These are phyloP conservation scores for Clarias platycephalus DNA, from an alignment of 2,797 vertebrate species.

Conservation along the genomic window DNA sequence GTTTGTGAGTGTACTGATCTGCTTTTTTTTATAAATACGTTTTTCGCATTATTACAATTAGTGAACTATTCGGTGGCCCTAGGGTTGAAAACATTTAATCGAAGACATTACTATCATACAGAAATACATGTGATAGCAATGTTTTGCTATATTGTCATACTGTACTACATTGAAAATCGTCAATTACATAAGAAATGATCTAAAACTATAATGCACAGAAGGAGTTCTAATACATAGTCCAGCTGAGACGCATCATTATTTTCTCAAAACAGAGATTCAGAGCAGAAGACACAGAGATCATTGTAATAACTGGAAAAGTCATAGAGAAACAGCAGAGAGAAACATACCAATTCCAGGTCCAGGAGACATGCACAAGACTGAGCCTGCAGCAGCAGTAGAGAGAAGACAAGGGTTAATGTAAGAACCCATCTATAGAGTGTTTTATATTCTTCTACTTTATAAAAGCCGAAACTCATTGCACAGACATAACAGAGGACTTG, in stretches of 20 bases:
- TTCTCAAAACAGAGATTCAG: slow-evolving; percentile 14
- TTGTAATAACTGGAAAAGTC: slow-evolving; percentile 54
- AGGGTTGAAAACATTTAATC: not conserved
- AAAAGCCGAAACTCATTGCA: slow-evolving; percentile 60
- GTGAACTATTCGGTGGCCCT: not conserved
- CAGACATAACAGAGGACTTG: slow-evolving; percentile 6
- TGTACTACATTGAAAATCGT: not conserved
- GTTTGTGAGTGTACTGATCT: not conserved
- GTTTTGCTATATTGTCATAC: not conserved
- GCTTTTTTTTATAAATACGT: not conserved
- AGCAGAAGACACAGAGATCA: slow-evolving; percentile 20
- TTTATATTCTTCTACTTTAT: slow-evolving; percentile 25
- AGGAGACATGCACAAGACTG: slow-evolving; percentile 99
- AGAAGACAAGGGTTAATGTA: slow-evolving; percentile 81
- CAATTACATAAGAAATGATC: not conserved
- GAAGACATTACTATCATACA: not conserved
- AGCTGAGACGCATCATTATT: slow-evolving; percentile 60
- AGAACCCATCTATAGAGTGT: not conserved
- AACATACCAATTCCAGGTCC: slow-evolving; percentile 97
- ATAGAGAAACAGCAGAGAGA: slow-evolving; percentile 58
- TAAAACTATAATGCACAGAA: not conserved
- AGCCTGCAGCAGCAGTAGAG: slow-evolving; percentile 88
- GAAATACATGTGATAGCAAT: not conserved
- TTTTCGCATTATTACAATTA: not conserved
- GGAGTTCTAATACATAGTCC: not conserved